phyloP scores from a whole-genome alignment of 2,797 vertebrate genomes.

The Ambastaia sidthimunki region DNA sequence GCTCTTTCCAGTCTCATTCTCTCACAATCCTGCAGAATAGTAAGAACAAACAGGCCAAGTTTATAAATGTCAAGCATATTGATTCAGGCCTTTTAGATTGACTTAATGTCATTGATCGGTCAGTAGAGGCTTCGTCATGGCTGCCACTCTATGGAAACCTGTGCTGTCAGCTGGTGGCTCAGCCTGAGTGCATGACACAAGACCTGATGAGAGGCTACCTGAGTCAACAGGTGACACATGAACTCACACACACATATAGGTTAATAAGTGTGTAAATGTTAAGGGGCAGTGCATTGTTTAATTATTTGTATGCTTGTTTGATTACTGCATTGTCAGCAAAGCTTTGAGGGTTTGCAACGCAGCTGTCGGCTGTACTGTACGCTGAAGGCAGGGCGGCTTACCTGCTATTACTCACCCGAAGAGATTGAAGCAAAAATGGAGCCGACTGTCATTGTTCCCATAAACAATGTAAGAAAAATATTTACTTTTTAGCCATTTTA shows the following conservation, averaged over 20 bases:
- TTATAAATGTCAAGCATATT: neutral
- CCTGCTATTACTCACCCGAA: conserved; percentile 90
- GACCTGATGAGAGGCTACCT: conserved; percentile 78
- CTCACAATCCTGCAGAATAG: conserved; percentile 77
- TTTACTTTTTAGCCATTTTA: neutral
- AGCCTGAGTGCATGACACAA: conserved; percentile 88
- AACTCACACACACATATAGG: neutral
- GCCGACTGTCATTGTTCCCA: conserved; percentile 79
- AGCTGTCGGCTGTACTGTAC: conserved; percentile 87
- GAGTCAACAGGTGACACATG: conserved; percentile 83
- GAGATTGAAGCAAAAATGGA: conserved; percentile 89
- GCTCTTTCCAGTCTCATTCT: conserved; percentile 91
- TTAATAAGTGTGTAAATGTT: no score
- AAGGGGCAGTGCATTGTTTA: neutral
- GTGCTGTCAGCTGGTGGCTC: conserved; percentile 91
- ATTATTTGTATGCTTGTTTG: neutral
- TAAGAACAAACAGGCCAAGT: conserved; percentile 56
- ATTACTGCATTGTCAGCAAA: conserved; percentile 76
- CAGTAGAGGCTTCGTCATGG: conserved; percentile 88
- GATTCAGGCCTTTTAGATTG: neutral
- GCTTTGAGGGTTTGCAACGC: conserved; percentile 70
- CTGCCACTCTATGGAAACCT: conserved; percentile 95
- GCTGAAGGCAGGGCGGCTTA: conserved; percentile 82
- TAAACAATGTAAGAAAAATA: conserved; percentile 83
- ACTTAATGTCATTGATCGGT: neutral